Evolutionary conservation across 2,113 vertebrate genomes (phyloP).

Genomic region (Anoplopoma fimbria): DNA sequence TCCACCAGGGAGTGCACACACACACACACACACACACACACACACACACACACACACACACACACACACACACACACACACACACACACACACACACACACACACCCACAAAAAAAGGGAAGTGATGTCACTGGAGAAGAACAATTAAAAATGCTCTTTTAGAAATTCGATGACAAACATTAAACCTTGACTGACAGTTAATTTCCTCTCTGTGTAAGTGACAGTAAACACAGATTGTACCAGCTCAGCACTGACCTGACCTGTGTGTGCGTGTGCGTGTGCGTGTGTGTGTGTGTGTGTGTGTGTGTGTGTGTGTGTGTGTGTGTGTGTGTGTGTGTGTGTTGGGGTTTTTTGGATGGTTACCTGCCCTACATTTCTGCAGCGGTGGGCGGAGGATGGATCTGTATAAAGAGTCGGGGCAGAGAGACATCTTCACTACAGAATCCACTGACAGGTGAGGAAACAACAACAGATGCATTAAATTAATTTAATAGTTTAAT

Average conservation of each 20-base stretch:
- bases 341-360: slow-evolving; percentile 68
- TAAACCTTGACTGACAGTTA: slow-evolving; percentile 27
- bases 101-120: slow-evolving; percentile 16
- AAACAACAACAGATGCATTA: neutral
- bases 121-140: slow-evolving; percentile 7
- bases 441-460: slow-evolving; percentile 60
- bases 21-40: neutral
- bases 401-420: slow-evolving; percentile 55
- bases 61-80: slow-evolving; percentile 3
- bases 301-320: slow-evolving; percentile 28
- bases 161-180: neutral
- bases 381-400: slow-evolving; percentile 60
- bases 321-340: slow-evolving; percentile 26
- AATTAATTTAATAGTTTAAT: neutral
- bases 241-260: slow-evolving; percentile 45
- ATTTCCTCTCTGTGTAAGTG: slow-evolving; percentile 69
- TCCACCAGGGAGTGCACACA: neutral
- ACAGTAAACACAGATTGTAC: slow-evolving; percentile 57
- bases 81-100: neutral
- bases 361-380: slow-evolving; percentile 69
- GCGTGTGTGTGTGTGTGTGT: slow-evolving; percentile 30
- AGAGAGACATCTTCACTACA: slow-evolving; percentile 31
- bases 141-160: neutral
- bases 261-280: slow-evolving; percentile 30
- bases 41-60: neutral